A percentile compares a stretch with the other conserved stretches of the same genome.
These are phyloP conservation scores for Cyclura pinguis DNA, from an alignment of 2,797 vertebrate species.

Conservation along the genomic window DNA sequence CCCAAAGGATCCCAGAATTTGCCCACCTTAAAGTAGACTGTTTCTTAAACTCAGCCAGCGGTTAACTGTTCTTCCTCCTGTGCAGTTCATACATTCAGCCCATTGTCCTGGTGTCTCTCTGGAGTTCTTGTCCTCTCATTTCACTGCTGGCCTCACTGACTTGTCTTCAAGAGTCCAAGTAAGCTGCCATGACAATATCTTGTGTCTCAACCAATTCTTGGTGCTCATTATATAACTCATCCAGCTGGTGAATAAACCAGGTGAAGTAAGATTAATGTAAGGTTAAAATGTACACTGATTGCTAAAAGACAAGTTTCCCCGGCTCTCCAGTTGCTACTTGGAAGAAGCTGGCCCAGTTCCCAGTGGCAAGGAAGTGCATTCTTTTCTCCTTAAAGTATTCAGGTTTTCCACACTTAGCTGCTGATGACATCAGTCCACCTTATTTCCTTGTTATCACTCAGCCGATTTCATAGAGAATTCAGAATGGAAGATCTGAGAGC, in stretches of 20 bases:
- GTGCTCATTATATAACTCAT: slow-evolving; percentile 1
- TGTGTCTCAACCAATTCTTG: background rate
- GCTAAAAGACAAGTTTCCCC: slow-evolving; percentile 26
- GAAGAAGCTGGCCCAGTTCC: background rate
- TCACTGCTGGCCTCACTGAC: background rate
- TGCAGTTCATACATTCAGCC: background rate
- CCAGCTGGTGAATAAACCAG: slow-evolving; percentile 6
- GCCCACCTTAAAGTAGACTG: background rate
- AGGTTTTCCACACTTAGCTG: background rate
- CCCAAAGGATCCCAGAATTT: background rate
- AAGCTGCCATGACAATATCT: background rate
- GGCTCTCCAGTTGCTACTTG: background rate
- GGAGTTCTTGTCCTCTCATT: background rate
- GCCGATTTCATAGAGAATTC: background rate
- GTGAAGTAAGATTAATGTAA: slow-evolving; percentile 20
- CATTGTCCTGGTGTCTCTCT: background rate
- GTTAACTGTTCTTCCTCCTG: background rate
- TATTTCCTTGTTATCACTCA: background rate
- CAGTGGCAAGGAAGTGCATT: background rate
- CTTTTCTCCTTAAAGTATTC: background rate
- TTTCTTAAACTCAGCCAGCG: background rate
- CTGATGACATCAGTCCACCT: background rate
- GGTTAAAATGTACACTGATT: background rate
- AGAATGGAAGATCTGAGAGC: background rate
- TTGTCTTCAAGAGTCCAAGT: background rate